Conservation (phyloP, 92 coral and sea anemone species). For the Actinostola sp. region DNA sequence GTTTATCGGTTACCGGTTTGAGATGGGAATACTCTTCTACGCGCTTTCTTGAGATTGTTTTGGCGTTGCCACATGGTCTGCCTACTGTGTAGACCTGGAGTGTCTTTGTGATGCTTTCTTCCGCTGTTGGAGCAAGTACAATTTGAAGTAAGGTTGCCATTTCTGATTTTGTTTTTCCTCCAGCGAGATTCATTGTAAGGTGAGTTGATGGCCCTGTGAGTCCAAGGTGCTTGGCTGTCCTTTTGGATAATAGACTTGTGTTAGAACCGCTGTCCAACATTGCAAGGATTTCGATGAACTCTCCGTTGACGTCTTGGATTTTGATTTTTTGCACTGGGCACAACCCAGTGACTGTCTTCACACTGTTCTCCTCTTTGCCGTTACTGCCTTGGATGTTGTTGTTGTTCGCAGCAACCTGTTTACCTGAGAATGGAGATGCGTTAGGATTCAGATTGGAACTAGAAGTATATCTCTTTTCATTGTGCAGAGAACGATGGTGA, state of each 20-base stretch:
- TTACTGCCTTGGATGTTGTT: constrained; percentile 17
- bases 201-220: constrained; percentile 32
- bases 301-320: constrained; percentile 37
- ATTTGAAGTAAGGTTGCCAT: constrained; percentile 29
- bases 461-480: constrained; percentile 14
- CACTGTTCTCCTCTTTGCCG: background rate
- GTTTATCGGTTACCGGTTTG: constrained; percentile 25
- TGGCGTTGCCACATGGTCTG: constrained; percentile 55
- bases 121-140: constrained; percentile 25
- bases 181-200: constrained; percentile 51
- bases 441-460: constrained; percentile 5
- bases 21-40: constrained; percentile 49
- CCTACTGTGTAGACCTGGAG: constrained; percentile 34
- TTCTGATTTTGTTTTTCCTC: constrained; percentile 39
- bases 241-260: constrained; percentile 50
- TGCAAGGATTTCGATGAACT: constrained; percentile 29
- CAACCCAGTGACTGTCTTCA: constrained; percentile 11
- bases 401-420: constrained; percentile 17
- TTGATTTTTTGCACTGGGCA: constrained; percentile 50
- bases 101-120: constrained; percentile 30
- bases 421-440: constrained; percentile 1
- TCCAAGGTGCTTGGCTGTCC: constrained; percentile 30
- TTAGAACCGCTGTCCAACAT: constrained; percentile 60
- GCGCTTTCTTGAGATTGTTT: constrained; percentile 47
- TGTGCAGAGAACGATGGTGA: constrained; percentile 58